A percentile compares a stretch with the other conserved stretches of the same genome.
Evolutionary conservation across 2,113 vertebrate genomes (phyloP).

Genomic region (Xiphophorus couchianus): DNA sequence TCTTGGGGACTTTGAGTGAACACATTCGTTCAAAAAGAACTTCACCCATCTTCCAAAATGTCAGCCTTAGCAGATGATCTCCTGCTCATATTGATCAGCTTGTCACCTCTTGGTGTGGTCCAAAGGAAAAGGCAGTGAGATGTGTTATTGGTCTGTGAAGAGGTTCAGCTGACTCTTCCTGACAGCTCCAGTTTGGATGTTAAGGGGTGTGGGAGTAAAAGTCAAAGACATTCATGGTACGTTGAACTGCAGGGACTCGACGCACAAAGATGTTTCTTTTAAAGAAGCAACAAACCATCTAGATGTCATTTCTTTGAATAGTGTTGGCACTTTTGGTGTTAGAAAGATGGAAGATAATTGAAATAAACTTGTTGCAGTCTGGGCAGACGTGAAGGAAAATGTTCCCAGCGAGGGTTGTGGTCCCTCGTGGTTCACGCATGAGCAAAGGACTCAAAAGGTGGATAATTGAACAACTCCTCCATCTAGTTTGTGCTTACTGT

Average conservation of each 20-base stretch:
- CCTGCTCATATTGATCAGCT: conserved; percentile 53
- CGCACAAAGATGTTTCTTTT: conserved; percentile 1
- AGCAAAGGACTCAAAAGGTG: neutral
- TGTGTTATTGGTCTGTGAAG: conserved; percentile 24
- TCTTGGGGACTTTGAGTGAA: neutral
- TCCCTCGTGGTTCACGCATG: neutral
- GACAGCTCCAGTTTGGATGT: conserved; percentile 21
- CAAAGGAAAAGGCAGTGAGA: conserved; percentile 3
- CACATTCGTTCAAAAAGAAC: neutral
- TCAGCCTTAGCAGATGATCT: conserved; percentile 32
- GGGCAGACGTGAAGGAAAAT: neutral
- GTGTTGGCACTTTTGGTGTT: conserved; percentile 1
- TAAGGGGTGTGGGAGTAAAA: conserved; percentile 17
- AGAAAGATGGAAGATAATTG: neutral
- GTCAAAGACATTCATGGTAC: conserved; percentile 9
- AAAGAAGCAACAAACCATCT: neutral
- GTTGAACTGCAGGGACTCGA: conserved; percentile 10
- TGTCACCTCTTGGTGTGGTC: conserved; percentile 28
- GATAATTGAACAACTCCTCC: neutral
- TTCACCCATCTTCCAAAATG: conserved; percentile 28
- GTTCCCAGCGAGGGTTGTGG: neutral
- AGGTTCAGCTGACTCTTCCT: conserved; percentile 30
- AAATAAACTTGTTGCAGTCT: neutral
- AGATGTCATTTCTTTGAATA: neutral
- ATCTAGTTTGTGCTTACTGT: neutral